Base-by-base conservation (phyloP, 2,888 invertebrate species). In the Cantharis rufa region DNA sequence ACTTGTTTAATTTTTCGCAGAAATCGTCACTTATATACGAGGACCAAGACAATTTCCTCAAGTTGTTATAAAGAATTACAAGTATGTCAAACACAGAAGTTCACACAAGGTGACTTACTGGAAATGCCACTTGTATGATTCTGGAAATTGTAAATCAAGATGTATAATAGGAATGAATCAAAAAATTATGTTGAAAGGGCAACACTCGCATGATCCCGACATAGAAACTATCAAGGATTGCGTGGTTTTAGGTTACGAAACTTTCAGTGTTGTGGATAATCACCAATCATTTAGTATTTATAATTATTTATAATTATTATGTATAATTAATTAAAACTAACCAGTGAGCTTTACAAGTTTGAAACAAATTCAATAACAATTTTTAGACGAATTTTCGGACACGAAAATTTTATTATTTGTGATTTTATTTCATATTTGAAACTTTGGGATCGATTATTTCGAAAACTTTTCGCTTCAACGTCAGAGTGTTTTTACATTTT, bases 51-150 rank as follows among this genome's bases (percentile, higher is more conserved):
- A 81, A 28, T 84, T 82, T 64, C 86, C 87, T 1, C 86, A 84
- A 28, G 80, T 87, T 24, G 81, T 86, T 15, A 75, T 87, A 15
- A 80, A 85, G 32, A 81, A 85, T 69, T 85, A 85, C 77, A 84
- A 85, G 78, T 87, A 86, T 79, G 82, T 87, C 32, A 88, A 87
- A 78, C 87, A 88, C 72, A 82, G 86, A 77, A 86, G 87, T 80
- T 83, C 83, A 2, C 82, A 84, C 71, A 82, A 80, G n/a, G 84
- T 85, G 9, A 86, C 86, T 0, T 88, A 88, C 77, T 88, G 87
- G 87, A 88, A 87, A 80, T 88, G 88, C 75, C 83, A 84, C 62
- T 75, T 83, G 28, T 88, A 87, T 76, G 87, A 88, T 74, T 81
- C 81, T 16, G 86, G 86, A 5, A 71, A 77, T 13, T 88, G 88